Base-by-base conservation (phyloP, 2,888 invertebrate species). In the Neoascia interrupta region DNA sequence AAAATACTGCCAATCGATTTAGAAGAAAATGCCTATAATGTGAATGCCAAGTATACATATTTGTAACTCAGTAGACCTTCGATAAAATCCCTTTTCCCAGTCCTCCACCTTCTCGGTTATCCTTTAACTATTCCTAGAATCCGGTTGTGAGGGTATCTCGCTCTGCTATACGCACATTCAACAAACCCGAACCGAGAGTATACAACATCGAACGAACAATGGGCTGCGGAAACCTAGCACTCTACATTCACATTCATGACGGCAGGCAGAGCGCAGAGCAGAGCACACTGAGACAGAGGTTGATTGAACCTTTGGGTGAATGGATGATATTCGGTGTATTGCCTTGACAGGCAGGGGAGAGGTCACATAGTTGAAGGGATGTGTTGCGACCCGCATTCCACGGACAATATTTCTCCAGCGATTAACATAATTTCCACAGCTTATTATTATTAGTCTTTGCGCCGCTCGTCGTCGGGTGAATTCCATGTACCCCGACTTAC, bases 1-100 rank as follows among this genome's bases (percentile, higher is more conserved):
- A 51, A 58, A 58, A 49, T 58, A 41, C 39, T 58, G 68, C 37
- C 69, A 69, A 60, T 69, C 69, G 69, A 69, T 69, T 60, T 69
- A 51, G 58, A 60, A 51, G 60, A 60, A 69, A 69, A 69, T 60
- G 60, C 60, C 69, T 41, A 69, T 69, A 51, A 51, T 60, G 51
- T 47, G 66, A 36, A 68, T 47, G 37, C 45, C 66, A 56, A 56
- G 45, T 47, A 47, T 56, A 51, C 34, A 47, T 66, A 26, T n/a
- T n/a, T 63, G 51, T 16, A 31, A 18, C 43, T 11, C 34, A 53
- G 49, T n/a, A 45, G 11, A 16, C 34, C 34, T 43, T 43, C 13
- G 34, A 60, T 10, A n/a, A 47, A 61, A 61, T 21, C 28, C 28
- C 19, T 41, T 28, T 31, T 28, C 19, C 6, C 18, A 28, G 8